These are phyloP conservation scores for Lytechinus pictus DNA, from an alignment of 35 echinoderm and acorn worm genomes.

Conservation along the genomic window DNA sequence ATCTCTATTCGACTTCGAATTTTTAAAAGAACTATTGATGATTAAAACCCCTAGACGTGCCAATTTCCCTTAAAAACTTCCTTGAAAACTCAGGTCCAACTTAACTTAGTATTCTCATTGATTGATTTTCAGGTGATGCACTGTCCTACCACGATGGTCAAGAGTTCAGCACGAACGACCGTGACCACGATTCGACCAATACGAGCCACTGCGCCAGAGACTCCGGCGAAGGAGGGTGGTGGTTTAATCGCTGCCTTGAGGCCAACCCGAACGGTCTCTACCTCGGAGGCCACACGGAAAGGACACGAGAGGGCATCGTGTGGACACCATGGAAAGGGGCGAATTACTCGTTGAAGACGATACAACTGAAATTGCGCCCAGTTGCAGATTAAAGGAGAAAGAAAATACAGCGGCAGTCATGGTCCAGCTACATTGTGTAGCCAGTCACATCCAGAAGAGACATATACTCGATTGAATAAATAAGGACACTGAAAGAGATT, in stretches of 20 bases:
- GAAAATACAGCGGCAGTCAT: neutral
- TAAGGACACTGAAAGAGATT: no score
- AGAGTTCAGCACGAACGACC: conserved; percentile 70
- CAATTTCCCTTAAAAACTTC: no score
- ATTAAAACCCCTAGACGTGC: no score
- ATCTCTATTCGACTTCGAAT: no score
- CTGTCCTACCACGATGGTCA: conserved; percentile 55
- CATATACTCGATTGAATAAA: no score
- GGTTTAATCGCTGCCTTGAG: conserved; percentile 67
- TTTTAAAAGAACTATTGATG: no score
- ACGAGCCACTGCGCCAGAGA: conserved; percentile 55
- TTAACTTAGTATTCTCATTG: no score
- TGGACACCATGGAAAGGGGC: conserved; percentile 81
- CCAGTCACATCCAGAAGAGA: neutral
- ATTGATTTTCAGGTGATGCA: conserved; percentile 57
- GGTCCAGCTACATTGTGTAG: neutral
- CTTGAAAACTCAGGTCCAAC: no score
- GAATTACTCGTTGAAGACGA: conserved; percentile 83
- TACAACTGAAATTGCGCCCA: conserved; percentile 70
- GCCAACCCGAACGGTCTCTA: conserved; percentile 82
- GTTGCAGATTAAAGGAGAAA: neutral
- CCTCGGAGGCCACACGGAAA: conserved; percentile 62
- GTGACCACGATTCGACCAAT: conserved; percentile 53
- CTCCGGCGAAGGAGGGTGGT: conserved; percentile 74
- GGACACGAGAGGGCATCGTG: conserved; percentile 64